Evolutionary conservation across 2,797 vertebrate species (phyloP), one percentile per base, ranked within the genome.

Genomic region (Anniella stebbinsi): DNA sequence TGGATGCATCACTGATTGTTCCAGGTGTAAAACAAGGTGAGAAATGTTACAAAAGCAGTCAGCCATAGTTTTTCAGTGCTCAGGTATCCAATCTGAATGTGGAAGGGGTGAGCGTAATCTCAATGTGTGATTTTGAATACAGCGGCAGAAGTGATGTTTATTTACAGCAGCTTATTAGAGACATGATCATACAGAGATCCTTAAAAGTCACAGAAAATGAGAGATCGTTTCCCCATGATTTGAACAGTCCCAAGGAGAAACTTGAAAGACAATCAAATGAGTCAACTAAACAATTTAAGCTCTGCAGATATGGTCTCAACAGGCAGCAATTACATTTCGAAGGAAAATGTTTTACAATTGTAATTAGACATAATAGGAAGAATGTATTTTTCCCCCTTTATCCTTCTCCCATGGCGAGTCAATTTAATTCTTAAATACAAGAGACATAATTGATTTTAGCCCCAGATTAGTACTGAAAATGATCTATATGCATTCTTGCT

Each of bases 351-450:
- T 98, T 97, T 98, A 97, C 96, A 97, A 96, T 97, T 97, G 96
- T 97, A 97, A 97, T 98, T 97, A 97, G 97, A 97, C 95, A 95
- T 97, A 97, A 97, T 97, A 97, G 94, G 92, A 97, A 93, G 97
- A 97, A 97, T 96, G 96, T 96, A 96, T 97, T 97, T 97, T 96
- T 97, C 96, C 94, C 94, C 90, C 95, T 97, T 97, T 97, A 97
- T 97, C 94, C 95, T 96, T 94, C 95, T 97, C 97, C 97, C 97
- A 96, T 96, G 96, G 97, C 33, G 95, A 97, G 97, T 97, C 97
- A 97, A 97, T 97, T 97, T 97, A 97, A 97, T 97, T 97, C 97
- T 97, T 97, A 97, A 97, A 97, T 97, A 97, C 96, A 97, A 96
- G 96, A 97, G 95, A 96, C 95, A 95, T 98, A 97, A 98, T 97